Base-by-base conservation (phyloP, 2,113 vertebrate species). In the Erythrocebus patas region DNA sequence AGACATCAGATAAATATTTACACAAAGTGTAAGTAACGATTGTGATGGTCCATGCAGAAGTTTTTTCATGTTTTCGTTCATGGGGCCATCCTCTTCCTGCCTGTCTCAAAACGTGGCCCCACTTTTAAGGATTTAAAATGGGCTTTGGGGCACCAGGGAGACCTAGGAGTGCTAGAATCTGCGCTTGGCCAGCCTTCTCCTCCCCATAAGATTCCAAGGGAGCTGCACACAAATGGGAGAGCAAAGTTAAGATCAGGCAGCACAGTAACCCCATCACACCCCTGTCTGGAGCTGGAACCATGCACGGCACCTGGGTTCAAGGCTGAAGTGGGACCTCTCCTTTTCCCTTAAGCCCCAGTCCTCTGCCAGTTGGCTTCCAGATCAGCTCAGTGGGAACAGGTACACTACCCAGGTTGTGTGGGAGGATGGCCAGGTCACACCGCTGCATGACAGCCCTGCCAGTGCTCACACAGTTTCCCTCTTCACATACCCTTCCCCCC, bases 51-150 rank as follows among this genome's bases (percentile, higher is more conserved):
- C 25, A 1, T 30, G 59, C 6, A n/a, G 79, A 59, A 23, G 0
- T 16, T 40, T 55, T 70, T 89, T 86, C 40, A 13, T 43, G n/a
- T 89, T 94, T 88, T 96, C 70, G 57, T 83, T 89, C 8, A 57
- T 55, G 8, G 18, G 52, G 32, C 25, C 43, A 48, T 35, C 66
- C 61, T 95, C 14, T 85, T 89, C 43, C 52, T 81, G 17, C 32
- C 40, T 88, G 32, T 81, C 75, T 96, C 25, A 23, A 59, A 91
- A 59, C 17, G 17, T 10, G 17, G 22, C 3, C 50, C 30, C 52
- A 66, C 40, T 48, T 84, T 52, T 70, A 57, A 87, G 81, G 20
- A 55, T 38, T 85, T 59, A 61, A 89, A 86, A 20, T 81, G 52
- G 73, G 23, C 13, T 73, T 72, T 25, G 55, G 35, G 25, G 13